Evolutionary conservation across 2,888 invertebrate genomes (phyloP), one percentile per base, ranked within the genome.

Genomic region (Pristionchus japonicus): DNA sequence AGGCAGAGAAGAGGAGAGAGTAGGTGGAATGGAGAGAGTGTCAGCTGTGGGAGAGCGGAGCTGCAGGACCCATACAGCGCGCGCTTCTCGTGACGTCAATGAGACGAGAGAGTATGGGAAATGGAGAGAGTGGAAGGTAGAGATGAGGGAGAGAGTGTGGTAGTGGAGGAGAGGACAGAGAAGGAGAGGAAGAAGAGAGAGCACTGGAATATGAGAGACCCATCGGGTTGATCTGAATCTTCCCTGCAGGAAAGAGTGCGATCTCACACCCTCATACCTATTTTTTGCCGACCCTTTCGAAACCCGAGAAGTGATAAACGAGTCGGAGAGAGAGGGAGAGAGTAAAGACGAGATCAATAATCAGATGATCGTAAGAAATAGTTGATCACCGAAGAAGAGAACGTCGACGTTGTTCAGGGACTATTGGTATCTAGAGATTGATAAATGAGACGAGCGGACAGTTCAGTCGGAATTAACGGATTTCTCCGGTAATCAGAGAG

Each of bases 1-100:
- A 88, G 88, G 86, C 80, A 89, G 89, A 89, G 89, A 47, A 85
- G 88, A 27, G 23, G 67, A 67, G 86, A 74, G 89, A 74, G 87
- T 77, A 47, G 20, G 88, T 47, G 74, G 87, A 87, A 85, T 57
- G 70, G 87, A 82, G 87, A 74, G 84, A 82, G 47, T 82, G 82
- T 82, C 49, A 52, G 82, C 52, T 82, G 82, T 74, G 74, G 31
- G 7, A 74, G 74, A 74, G 74, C 40, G 40, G 23, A 43, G n/a
- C 74, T 74, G 74, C 74, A 74, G 74, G 40, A 37, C 74, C 74
- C 37, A 67, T 27, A 82, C 47, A 52, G 40, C 31, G 77, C 34
- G 70, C 49, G 61, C 49, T 27, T 57, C 57, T 88, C 77, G 89
- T 87, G 87, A 89, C 88, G 88, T 88, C 87, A 88, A 87, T 77